phyloP scores from a whole-genome alignment of 2,113 vertebrate species.

The Dipodomys stephensi region DNA sequence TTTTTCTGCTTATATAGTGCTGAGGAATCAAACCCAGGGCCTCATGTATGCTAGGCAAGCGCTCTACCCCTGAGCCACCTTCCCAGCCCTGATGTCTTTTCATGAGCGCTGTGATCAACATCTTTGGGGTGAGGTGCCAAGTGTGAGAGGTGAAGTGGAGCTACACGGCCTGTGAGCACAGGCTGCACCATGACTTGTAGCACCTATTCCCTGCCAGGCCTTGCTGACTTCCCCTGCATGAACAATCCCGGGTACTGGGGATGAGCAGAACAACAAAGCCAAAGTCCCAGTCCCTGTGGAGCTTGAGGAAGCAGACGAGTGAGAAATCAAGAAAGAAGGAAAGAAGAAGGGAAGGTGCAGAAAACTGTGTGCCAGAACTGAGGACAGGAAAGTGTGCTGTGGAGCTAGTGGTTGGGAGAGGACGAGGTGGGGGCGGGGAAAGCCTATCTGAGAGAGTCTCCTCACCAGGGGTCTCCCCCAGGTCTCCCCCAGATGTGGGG shows the following conservation, averaged over 20 bases:
- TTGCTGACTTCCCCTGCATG: not conserved
- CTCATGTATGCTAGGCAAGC: too few species aligned
- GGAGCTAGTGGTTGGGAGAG: fast-evolving
- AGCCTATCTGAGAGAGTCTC: not conserved
- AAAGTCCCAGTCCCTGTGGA: not conserved
- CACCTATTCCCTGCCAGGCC: fast-evolving
- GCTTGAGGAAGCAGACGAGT: not conserved
- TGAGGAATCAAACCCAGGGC: too few species aligned
- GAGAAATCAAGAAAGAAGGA: not conserved
- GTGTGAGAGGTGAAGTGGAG: not conserved
- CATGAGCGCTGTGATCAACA: too few species aligned
- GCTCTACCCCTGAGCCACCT: too few species aligned
- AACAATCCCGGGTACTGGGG: not conserved
- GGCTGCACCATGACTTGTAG: not conserved
- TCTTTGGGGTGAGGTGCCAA: not conserved
- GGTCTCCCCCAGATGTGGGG: not conserved
- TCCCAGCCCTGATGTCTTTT: too few species aligned
- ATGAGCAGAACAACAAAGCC: not conserved
- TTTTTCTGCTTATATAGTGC: too few species aligned
- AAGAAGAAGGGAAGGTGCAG: not conserved
- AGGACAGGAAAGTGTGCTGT: not conserved
- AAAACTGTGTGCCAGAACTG: not conserved
- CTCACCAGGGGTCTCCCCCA: too few species aligned
- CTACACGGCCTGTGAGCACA: not conserved
- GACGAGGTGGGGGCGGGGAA: not conserved